Evolutionary conservation across 2,888 invertebrate species (phyloP), one percentile per base, ranked within the genome.

Genomic region (Andrena flavipes): DNA sequence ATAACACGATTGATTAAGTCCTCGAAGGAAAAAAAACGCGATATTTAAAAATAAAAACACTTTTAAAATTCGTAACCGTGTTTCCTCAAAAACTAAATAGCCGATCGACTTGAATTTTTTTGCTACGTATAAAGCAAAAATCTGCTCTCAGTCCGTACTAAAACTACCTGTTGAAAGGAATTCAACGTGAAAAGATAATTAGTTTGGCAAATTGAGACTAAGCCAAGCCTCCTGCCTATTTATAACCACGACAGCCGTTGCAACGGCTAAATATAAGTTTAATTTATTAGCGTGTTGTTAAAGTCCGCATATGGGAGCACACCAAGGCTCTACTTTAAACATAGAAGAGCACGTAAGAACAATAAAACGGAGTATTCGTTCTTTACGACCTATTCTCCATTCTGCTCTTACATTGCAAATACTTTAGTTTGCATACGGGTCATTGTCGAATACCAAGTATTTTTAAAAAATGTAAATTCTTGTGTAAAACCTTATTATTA

Each of bases 251-350:
- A 54, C 74, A 59, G 67, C 29, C 70, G 76, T 69, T 84, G 69
- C 16, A 73, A 56, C 16, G 33, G 60, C 76, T 87, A 87, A 86
- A 86, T 86, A 87, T 87, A 87, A 80, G 70, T 84, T 76, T 82
- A 86, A 87, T 87, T 87, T 87, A 86, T 84, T 86, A 82, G 74
- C 74, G 75, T 54, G 60, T 71, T 62, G 68, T 82, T 72, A 83
- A 78, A 84, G 54, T 72, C 75, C 54, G 62, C 67, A 33, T 70
- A 74, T 74, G 73, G 69, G 59, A 84, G 62, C 42, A 26, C 26
- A 51, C n/a, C 48, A 51, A 49, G 10, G 48, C 16, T 74, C 49
- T 13, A 64, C n/a, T 60, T 75, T 72, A 81, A 81, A 84, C 60
- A 73, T 29, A 59, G 20, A 26, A 13, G 33, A 6, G 16, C 49